Evolutionary conservation across 2,888 invertebrate species (phyloP).

Genomic region (Lottia gigantea): DNA sequence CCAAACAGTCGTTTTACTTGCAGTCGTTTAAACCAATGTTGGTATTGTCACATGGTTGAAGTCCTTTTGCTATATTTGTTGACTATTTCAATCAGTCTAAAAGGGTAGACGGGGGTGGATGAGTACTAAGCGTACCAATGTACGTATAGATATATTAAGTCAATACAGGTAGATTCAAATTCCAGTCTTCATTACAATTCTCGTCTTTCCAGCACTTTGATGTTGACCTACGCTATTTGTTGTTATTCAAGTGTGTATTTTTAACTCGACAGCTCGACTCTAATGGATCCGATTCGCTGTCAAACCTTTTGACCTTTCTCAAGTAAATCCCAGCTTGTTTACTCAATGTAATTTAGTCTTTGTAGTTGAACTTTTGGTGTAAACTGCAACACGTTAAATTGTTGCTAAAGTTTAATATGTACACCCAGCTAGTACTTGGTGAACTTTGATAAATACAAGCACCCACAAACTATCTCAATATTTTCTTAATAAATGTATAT

Average conservation of each 20-base stretch:
- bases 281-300: not conserved
- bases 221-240: conserved; percentile 1
- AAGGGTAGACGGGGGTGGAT: not conserved
- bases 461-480: not conserved
- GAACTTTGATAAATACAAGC: conserved; percentile 4
- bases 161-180: not conserved
- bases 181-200: not conserved
- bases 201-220: not conserved
- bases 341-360: conserved; percentile 8
- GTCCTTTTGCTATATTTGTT: not conserved
- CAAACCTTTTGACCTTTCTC: conserved; percentile 10
- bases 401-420: not conserved
- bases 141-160: not conserved
- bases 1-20: not conserved
- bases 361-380: conserved; percentile 10
- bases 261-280: not conserved
- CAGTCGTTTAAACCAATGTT: conserved; percentile 2
- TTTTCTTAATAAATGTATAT: conserved; percentile 8
- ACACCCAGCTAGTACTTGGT: not conserved
- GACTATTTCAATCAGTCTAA: not conserved
- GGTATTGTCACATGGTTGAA: conserved; percentile 1
- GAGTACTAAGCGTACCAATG: not conserved
- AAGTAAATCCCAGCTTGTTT: conserved; percentile 6
- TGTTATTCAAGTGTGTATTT: conserved; percentile 3
- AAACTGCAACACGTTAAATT: conserved; percentile 11